phyloP scores from a whole-genome alignment of 1,140 invertebrate species.

The Scaptomyza hsui region DNA sequence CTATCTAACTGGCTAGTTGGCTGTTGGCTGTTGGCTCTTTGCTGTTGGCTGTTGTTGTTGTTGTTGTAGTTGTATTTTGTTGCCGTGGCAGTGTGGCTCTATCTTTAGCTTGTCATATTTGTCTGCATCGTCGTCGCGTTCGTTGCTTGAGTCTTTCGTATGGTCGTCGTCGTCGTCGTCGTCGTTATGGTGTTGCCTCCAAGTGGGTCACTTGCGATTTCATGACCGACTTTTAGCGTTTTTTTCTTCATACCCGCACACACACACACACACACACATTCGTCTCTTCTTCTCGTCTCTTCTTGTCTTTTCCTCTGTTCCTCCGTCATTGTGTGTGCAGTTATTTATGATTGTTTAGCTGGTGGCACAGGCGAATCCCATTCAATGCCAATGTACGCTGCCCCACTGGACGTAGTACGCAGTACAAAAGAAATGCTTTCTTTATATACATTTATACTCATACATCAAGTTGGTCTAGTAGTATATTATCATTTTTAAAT shows the following conservation, averaged over 20 bases:
- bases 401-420: too few species aligned
- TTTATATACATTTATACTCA: slow-evolving; percentile 1
- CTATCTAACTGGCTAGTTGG: slow-evolving; percentile 57
- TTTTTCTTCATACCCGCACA: slow-evolving; percentile 37
- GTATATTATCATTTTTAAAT: slow-evolving; percentile 1
- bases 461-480: slow-evolving; percentile 6
- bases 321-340: slow-evolving; percentile 53
- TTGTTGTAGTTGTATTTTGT: slow-evolving; percentile 15
- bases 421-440: slow-evolving; percentile 58
- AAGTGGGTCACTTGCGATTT: slow-evolving; percentile 82
- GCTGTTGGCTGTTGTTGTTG: slow-evolving; percentile 11
- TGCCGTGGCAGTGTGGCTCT: slow-evolving; percentile 46
- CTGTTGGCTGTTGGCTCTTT: slow-evolving; percentile 11
- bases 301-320: slow-evolving; percentile 40
- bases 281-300: slow-evolving; percentile 33
- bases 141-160: slow-evolving; percentile 76
- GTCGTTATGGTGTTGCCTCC: slow-evolving; percentile 65
- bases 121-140: slow-evolving; percentile 68
- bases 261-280: not conserved
- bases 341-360: slow-evolving; percentile 69
- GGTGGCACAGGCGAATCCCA: slow-evolving; percentile 37
- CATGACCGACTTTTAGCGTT: slow-evolving; percentile 74
- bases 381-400: slow-evolving; percentile 37
- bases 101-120: slow-evolving; percentile 76
- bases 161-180: slow-evolving; percentile 8